These are phyloP conservation scores for Anoplolepis gracilipes DNA, from an alignment of 1,140 invertebrate species.

Conservation along the genomic window DNA sequence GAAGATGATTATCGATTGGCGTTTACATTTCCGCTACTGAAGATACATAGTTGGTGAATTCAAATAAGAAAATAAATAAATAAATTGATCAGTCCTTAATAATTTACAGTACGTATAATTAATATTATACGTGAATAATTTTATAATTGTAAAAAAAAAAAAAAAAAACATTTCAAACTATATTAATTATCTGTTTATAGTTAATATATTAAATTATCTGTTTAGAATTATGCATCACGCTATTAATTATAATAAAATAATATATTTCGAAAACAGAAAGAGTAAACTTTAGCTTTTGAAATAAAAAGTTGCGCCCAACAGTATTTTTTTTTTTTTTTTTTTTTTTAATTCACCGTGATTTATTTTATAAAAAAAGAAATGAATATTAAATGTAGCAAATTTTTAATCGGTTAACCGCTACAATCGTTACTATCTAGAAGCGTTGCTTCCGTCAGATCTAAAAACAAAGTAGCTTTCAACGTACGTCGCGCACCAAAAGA, in stretches of 20 bases:
- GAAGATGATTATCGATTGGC: conserved; percentile 4
- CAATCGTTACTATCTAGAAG: no score
- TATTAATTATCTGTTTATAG: no score
- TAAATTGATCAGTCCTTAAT: background rate
- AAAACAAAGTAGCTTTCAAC: background rate
- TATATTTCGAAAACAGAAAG: background rate
- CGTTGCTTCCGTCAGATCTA: background rate
- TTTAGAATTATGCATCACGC: background rate
- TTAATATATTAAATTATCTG: background rate
- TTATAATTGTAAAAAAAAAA: background rate
- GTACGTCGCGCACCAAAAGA: conserved; percentile 32
- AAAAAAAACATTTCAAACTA: conserved; percentile 12
- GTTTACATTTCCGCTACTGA: conserved; percentile 2
- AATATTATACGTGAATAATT: background rate
- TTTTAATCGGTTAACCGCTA: background rate
- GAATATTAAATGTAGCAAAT: conserved; percentile 1
- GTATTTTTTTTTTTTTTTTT: no score
- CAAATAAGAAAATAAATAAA: background rate
- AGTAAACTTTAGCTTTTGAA: background rate
- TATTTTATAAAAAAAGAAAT: background rate
- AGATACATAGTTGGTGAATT: background rate
- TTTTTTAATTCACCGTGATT: background rate
- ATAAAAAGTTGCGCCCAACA: background rate
- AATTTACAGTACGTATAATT: background rate
- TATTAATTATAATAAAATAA: background rate